Evolutionary conservation across 2,888 invertebrate genomes (phyloP), one percentile per base, ranked within the genome.

Genomic region (Platycheirus rosarum): DNA sequence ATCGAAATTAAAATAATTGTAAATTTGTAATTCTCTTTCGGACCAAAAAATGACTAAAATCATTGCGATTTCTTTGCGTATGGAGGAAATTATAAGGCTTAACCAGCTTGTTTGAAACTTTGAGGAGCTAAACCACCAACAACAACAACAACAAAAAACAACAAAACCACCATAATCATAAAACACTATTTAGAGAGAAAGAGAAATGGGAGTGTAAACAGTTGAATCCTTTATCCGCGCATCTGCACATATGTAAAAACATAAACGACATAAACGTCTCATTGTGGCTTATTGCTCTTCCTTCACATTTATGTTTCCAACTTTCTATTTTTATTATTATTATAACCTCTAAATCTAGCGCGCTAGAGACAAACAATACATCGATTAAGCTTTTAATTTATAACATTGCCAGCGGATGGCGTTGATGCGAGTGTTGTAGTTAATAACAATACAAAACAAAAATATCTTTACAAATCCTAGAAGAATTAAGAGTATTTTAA

Each of bases 1-100:
- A 82, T 42, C 66, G 48, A 65, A 71, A 76, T 71, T 76, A 55
- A 71, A 76, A 76, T 68, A 62, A 53, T 77, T 73, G 76, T 82
- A 20, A 55, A 76, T 76, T 66, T 71, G 70, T 80, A 75, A 57
- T 68, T 82, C 76, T 73, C 77, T 82, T 77, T 82, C 77, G 82
- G 82, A 82, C 76, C 76, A 82, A 82, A 62, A n/a, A 75, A 63
- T 46, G 16, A 32, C 32, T 37, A 51, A 65, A 76, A 76, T 66
- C 49, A 68, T 32, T 44, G 62, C 35, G 70, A 71, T 82, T 71
- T 68, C 32, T 66, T 70, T 80, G 70, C 69, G 55, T 75, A 65
- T 70, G 62, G 46, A 71, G 82, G 70, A 71, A 37, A 65, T 57
- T 76, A 65, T 11, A 57, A 57, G 23, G 75, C 80, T 71, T 40